A percentile compares a stretch with the other conserved stretches of the same genome.
These are phyloP conservation scores for Phalacrocorax aristotelis DNA, from an alignment of 2,113 vertebrate species.

Conservation along the genomic window DNA sequence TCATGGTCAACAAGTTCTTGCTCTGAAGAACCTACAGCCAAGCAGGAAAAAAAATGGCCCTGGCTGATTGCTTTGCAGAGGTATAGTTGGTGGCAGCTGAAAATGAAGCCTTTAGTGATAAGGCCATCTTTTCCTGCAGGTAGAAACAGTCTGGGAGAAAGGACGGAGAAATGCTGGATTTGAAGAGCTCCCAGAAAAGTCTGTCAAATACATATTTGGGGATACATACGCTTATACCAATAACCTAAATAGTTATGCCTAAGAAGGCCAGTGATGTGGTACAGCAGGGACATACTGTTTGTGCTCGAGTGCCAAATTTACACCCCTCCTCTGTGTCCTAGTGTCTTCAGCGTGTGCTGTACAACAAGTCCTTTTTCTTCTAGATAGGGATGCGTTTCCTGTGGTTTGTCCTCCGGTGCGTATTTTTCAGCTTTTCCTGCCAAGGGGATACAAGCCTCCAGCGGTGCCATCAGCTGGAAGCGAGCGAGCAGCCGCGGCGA, in stretches of 20 bases:
- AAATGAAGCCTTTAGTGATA: not conserved
- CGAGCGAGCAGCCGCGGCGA: accelerated
- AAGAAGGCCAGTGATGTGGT: not conserved
- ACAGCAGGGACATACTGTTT: not conserved
- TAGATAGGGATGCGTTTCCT: not conserved
- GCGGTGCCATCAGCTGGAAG: not conserved
- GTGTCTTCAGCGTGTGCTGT: accelerated
- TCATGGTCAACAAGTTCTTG: not conserved
- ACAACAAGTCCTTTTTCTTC: not conserved
- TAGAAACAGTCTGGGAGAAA: not conserved
- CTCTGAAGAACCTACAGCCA: not conserved
- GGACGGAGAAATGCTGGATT: not conserved
- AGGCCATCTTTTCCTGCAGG: not conserved
- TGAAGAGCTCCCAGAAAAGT: not conserved
- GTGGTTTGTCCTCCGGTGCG: not conserved
- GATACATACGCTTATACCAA: not conserved
- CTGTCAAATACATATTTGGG: not conserved
- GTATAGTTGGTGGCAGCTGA: not conserved
- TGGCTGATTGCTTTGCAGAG: not conserved
- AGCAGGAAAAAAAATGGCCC: not conserved
- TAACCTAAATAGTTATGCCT: not conserved
- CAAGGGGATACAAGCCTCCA: not conserved
- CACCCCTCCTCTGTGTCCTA: not conserved
- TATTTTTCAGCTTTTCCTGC: not conserved
- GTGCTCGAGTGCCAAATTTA: not conserved